Evolutionary conservation across 2,113 vertebrate genomes (phyloP), one percentile per base, ranked within the genome.

Genomic region (Periophthalmus modestus): DNA sequence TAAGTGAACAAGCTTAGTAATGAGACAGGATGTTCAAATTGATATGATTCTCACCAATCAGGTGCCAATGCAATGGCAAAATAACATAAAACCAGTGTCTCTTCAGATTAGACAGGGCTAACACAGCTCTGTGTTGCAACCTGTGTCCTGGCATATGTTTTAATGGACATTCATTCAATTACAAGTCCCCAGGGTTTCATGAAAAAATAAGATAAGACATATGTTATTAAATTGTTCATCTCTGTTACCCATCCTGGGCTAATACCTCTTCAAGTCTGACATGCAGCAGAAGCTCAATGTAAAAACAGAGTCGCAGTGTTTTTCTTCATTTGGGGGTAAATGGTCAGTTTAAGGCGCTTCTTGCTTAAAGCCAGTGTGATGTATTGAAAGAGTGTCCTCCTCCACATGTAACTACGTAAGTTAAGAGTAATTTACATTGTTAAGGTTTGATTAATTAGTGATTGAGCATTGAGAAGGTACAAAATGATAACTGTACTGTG

Each of bases 61-160:
- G 16, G 48, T 52, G 48, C 5, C 48, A 52, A 43, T 43, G 39
- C 39, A 43, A 43, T 43, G 39, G 10, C 10, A 21, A 58, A 16
- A 54, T 9, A 79, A 76, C 79, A 52, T 73, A 76, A 82, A 7
- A 87, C 73, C 72, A 69, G 81, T 81, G 69, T 74, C 79, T 3
- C 3, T 66, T 61, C 62, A 82, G 79, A 82, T 55, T 23, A 67
- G 80, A 75, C 52, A 52, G 50, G 61, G 67, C 63, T 36, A 82
- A 73, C 71, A 69, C 70, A 69, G 61, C 68, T 80, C 68, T 75
- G 19, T 73, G 72, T 70, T 65, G 46, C 19, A 7, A 72, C 86
- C 82, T 84, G 73, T 84, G 89, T 69, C 74, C 68, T 66, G 68
- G 55, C 85, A 84, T 79, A 87, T 81, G 82, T 85, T 85, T 90